These are phyloP conservation scores for Boleophthalmus pectinirostris DNA, from an alignment of 2,113 vertebrate genomes.

Conservation along the genomic window DNA sequence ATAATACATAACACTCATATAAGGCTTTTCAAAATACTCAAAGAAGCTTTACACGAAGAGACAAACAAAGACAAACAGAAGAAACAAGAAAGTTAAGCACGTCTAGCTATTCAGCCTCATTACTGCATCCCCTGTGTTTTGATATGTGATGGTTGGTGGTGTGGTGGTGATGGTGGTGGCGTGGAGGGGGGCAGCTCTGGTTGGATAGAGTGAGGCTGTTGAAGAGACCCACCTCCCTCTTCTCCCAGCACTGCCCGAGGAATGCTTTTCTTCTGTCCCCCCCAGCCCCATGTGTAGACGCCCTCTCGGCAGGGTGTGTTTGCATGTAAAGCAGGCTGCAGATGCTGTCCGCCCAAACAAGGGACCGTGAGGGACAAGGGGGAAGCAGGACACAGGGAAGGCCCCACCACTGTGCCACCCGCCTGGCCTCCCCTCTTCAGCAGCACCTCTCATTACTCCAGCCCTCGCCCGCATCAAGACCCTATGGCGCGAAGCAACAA, in stretches of 20 bases:
- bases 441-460: slow-evolving; percentile 69
- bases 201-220: slow-evolving; percentile 64
- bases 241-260: slow-evolving; percentile 73
- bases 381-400: slow-evolving; percentile 72
- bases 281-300: slow-evolving; percentile 74
- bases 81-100: slow-evolving; percentile 11
- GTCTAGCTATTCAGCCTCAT: slow-evolving; percentile 66
- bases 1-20: no score
- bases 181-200: slow-evolving; percentile 29
- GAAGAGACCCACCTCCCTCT: slow-evolving; percentile 70
- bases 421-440: slow-evolving; percentile 64
- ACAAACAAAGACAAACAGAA: no score
- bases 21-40: no score
- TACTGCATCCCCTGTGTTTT: slow-evolving; percentile 59
- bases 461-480: slow-evolving; percentile 27
- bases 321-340: slow-evolving; percentile 79
- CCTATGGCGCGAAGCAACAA: neutral
- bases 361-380: slow-evolving; percentile 68
- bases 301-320: slow-evolving; percentile 77
- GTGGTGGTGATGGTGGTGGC: no score
- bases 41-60: no score
- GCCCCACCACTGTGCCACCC: slow-evolving; percentile 73
- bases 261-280: slow-evolving; percentile 73
- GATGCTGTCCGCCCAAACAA: slow-evolving; percentile 73
- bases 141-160: slow-evolving; percentile 41